Conservation (phyloP, 30 jellyfish, hydroid and myxozoan genomes). For the Aurelia aurita region DNA sequence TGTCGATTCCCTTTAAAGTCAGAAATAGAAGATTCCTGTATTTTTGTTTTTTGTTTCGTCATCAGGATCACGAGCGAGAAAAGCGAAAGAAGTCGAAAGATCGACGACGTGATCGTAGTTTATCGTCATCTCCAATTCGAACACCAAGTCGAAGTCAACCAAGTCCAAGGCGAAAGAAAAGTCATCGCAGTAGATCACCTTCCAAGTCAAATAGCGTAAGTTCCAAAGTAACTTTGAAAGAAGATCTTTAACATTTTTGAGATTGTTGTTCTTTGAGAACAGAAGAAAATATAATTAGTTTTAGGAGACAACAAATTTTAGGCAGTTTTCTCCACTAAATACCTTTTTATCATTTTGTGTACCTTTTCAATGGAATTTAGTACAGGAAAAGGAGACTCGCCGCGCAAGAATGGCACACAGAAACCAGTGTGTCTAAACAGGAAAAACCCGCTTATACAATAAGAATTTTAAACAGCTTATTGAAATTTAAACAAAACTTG, state of each 20-base stretch:
- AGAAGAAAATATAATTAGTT: not conserved
- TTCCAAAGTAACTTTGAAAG: not conserved
- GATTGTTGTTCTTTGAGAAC: too few species aligned
- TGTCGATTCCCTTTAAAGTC: too few species aligned
- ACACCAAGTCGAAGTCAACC: slow-evolving; percentile 22
- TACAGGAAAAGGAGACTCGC: too few species aligned
- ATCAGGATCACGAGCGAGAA: slow-evolving; percentile 59
- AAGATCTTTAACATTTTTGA: not conserved
- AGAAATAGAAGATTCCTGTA: not conserved
- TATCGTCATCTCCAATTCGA: slow-evolving; percentile 54
- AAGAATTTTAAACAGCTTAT: too few species aligned
- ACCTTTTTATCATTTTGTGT: too few species aligned
- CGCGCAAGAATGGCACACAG: too few species aligned
- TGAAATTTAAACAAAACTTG: too few species aligned
- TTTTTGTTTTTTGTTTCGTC: not conserved
- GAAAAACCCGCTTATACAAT: too few species aligned
- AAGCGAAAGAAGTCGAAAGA: slow-evolving; percentile 52
- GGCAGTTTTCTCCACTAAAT: too few species aligned
- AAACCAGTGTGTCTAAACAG: too few species aligned
- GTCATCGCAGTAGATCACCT: slow-evolving; percentile 53
- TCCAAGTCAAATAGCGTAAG: slow-evolving; percentile 51
- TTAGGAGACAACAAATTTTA: too few species aligned
- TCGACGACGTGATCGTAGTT: slow-evolving; percentile 63
- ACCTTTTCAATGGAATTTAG: too few species aligned
- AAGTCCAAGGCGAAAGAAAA: slow-evolving; percentile 65